Conservation (phyloP, 2,888 invertebrate genomes). For the Elysia crispata region DNA sequence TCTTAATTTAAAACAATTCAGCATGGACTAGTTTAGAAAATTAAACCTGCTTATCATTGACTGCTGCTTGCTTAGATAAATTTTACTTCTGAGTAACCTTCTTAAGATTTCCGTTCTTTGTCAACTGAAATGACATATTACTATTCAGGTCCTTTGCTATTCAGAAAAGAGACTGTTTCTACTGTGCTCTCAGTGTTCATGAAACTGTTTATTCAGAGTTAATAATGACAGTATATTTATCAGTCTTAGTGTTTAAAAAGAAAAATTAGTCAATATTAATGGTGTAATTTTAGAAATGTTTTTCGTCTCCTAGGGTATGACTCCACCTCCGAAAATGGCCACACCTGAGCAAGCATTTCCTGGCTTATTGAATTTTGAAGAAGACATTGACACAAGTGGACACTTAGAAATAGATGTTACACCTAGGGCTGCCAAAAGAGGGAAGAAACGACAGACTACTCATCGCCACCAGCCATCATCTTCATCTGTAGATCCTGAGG, state of each 20-base stretch:
- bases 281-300: no score
- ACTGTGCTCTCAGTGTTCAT: background rate
- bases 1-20: no score
- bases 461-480: background rate
- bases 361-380: constrained; percentile 54
- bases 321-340: constrained; percentile 52
- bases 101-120: no score
- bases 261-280: background rate
- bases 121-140: no score
- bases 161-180: background rate
- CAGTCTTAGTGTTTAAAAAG: background rate
- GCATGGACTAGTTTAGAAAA: no score
- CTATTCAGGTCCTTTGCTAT: no score
- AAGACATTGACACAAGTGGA: constrained; percentile 59
- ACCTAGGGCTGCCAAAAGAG: constrained; percentile 62
- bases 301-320: constrained; percentile 48
- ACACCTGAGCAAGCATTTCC: constrained; percentile 43
- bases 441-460: constrained; percentile 53
- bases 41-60: no score
- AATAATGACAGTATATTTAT: background rate
- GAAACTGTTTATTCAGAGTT: no score
- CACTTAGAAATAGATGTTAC: constrained; percentile 69
- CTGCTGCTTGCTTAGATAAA: no score
- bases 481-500: constrained; percentile 40
- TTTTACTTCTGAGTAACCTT: no score